Conservation (phyloP, 2,888 invertebrate genomes). For the Lithodes maja region DNA sequence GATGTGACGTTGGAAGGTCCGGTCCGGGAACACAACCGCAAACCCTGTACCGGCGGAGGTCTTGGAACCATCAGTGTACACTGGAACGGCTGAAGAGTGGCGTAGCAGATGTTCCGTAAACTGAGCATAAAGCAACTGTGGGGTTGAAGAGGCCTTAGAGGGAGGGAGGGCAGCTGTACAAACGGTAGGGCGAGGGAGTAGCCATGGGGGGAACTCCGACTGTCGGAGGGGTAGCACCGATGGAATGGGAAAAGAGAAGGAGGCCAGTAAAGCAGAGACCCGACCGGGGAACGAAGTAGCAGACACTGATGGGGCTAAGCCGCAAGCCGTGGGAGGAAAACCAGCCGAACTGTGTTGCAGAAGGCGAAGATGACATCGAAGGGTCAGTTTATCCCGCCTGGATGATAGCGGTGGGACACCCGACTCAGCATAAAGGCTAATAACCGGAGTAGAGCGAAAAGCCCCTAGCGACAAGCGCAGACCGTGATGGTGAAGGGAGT, state of each 20-base stretch:
- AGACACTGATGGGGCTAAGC: neutral
- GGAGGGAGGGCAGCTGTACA: no score
- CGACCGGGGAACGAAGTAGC: neutral
- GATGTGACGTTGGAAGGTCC: no score
- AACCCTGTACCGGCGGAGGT: no score
- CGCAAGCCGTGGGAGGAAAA: neutral
- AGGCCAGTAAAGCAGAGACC: neutral
- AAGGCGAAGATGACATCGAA: neutral
- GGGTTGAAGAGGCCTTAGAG: neutral
- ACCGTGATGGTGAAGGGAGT: slow-evolving; percentile 1
- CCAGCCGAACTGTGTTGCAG: neutral
- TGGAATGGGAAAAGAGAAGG: neutral
- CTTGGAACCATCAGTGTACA: no score
- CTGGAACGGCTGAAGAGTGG: no score
- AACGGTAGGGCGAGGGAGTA: no score
- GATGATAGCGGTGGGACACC: neutral
- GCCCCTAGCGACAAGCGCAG: neutral
- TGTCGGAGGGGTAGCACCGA: neutral
- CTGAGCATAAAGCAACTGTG: no score
- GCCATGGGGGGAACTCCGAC: neutral
- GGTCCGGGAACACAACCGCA: no score
- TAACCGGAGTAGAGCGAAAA: slow-evolving; percentile 2
- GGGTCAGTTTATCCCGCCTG: slow-evolving; percentile 1
- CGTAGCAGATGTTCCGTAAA: no score
- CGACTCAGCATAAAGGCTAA: neutral